Evolutionary conservation across 2,888 invertebrate species (phyloP).

Genomic region (Ectemnius cavifrons): DNA sequence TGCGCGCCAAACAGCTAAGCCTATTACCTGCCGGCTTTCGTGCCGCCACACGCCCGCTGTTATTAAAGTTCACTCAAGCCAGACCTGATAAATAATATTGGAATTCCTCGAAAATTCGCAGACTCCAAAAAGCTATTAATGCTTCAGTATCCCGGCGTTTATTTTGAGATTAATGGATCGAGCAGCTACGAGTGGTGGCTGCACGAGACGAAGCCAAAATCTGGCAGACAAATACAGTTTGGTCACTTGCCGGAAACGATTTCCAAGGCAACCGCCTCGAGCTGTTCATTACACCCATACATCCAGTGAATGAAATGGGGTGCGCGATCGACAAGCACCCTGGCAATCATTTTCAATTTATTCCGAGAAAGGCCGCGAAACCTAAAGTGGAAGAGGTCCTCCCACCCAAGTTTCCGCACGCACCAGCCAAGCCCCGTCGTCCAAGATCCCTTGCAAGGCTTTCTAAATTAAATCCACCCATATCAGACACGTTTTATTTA

Average conservation of each 20-base stretch:
- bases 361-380: conserved; percentile 62
- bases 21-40: neutral
- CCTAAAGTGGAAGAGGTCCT: conserved; percentile 52
- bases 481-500: conserved; percentile 77
- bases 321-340: conserved; percentile 62
- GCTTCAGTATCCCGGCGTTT: neutral
- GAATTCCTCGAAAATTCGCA: no score
- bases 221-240: conserved; percentile 46
- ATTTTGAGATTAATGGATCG: conserved; percentile 3
- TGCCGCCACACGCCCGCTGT: no score
- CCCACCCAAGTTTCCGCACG: conserved; percentile 17
- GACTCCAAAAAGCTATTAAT: no score
- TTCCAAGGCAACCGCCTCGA: conserved; percentile 36
- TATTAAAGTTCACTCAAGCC: no score
- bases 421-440: conserved; percentile 20
- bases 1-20: neutral
- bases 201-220: neutral
- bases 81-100: no score
- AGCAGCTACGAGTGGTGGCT: neutral
- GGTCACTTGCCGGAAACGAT: conserved; percentile 40
- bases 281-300: conserved; percentile 53
- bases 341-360: conserved; percentile 74
- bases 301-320: conserved; percentile 32
- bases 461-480: conserved; percentile 75
- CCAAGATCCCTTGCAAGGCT: conserved; percentile 48